Percentiles rank a stretch among this genome's conserved stretches.
Evolutionary conservation across 2,113 vertebrate species (phyloP).

Genomic region (Piaya cayana): DNA sequence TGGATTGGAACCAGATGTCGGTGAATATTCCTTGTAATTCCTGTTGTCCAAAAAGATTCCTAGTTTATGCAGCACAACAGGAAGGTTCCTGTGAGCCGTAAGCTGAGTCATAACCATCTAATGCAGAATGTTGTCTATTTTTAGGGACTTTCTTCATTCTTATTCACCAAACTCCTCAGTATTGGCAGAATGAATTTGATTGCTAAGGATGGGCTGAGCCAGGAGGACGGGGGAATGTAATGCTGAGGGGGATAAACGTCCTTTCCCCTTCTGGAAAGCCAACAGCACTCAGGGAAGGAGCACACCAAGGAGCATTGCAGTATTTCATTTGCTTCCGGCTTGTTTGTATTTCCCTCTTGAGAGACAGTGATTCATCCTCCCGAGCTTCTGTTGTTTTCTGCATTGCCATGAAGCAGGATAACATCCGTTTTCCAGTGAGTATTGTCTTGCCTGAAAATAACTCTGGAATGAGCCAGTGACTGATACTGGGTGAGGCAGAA

Average conservation of each 20-base stretch:
- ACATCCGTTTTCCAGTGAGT: background rate
- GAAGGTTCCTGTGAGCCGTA: background rate
- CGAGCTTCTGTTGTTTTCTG: background rate
- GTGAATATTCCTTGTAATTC: background rate
- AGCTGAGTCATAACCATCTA: background rate
- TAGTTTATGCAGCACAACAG: background rate
- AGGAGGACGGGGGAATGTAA: rapidly evolving
- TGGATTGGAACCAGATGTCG: background rate
- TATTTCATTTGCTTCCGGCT: background rate
- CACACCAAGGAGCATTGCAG: background rate
- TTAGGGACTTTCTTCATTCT: background rate
- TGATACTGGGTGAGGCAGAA: background rate
- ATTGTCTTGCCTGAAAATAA: background rate
- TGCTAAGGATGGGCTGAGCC: background rate
- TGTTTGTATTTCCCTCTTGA: background rate
- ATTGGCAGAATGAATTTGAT: background rate
- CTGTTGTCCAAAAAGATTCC: background rate
- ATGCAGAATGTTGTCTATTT: rapidly evolving
- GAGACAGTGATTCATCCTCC: background rate
- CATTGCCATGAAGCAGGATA: background rate
- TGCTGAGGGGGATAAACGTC: background rate
- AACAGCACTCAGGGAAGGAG: background rate
- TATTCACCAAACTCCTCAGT: background rate
- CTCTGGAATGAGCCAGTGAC: background rate
- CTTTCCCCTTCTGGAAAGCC: background rate